phyloP scores from a whole-genome alignment of 2,113 vertebrate species.

The Carollia perspicillata region DNA sequence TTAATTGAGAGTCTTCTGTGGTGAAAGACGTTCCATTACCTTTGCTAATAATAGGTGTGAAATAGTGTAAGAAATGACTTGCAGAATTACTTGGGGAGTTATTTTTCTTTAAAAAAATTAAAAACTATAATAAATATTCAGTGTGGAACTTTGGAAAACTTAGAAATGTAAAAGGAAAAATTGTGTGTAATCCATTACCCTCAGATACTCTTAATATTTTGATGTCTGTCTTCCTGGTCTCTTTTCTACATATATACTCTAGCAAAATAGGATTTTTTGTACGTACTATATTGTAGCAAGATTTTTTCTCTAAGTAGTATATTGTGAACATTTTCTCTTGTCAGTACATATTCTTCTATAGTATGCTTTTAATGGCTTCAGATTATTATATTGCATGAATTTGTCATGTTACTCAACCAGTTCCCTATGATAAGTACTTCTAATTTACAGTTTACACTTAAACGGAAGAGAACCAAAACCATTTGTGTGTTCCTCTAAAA shows the following conservation, averaged over 20 bases:
- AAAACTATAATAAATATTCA: not conserved
- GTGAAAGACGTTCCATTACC: slow-evolving; percentile 24
- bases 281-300: not conserved
- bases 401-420: not conserved
- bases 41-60: slow-evolving; percentile 58
- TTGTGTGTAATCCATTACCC: not conserved
- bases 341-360: not conserved
- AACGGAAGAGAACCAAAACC: not conserved
- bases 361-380: not conserved
- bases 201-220: slow-evolving; percentile 26
- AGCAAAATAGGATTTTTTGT: slow-evolving; percentile 15
- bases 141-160: not conserved
- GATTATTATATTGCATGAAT: not conserved
- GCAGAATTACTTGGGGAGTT: slow-evolving; percentile 21
- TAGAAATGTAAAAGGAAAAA: slow-evolving; percentile 12
- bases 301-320: not conserved
- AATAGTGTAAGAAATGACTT: slow-evolving; percentile 49
- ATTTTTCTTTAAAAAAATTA: not conserved
- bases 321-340: not conserved
- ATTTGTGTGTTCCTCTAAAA: slow-evolving; percentile 40
- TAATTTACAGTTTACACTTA: slow-evolving; percentile 30
- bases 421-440: not conserved
- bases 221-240: not conserved
- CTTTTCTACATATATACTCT: not conserved
- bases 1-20: slow-evolving; percentile 34